Percentiles rank a stretch among this genome's conserved stretches.
Conservation (phyloP, 2,888 invertebrate species). For the Chrysolina oricalcia region DNA sequence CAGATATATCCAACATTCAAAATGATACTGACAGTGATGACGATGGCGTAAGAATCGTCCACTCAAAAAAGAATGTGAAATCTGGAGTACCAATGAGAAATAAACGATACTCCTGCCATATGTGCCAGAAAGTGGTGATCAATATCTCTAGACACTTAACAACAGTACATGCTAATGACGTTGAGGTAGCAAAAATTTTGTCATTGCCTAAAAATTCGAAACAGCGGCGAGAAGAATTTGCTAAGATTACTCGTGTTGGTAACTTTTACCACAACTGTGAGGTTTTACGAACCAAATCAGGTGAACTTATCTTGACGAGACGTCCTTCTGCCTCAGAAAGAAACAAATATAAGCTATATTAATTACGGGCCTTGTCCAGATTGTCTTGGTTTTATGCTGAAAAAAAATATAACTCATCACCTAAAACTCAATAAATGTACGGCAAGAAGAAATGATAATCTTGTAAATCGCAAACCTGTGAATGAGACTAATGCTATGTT, state of each 20-base stretch:
- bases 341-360: not conserved
- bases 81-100: not conserved
- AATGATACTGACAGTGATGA: not conserved
- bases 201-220: slow-evolving; percentile 4
- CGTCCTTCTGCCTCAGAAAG: slow-evolving; percentile 13
- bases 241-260: slow-evolving; percentile 9
- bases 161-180: too few species aligned
- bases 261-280: slow-evolving; percentile 33
- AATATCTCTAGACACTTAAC: not conserved
- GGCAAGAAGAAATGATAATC: too few species aligned
- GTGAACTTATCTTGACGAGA: slow-evolving; percentile 16
- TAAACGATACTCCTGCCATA: too few species aligned
- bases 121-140: not conserved
- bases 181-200: slow-evolving; percentile 21
- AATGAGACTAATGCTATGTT: not conserved
- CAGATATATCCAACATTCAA: not conserved
- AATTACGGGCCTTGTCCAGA: not conserved
- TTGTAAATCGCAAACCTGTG: not conserved
- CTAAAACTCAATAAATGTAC: not conserved
- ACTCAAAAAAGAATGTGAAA: not conserved
- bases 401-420: slow-evolving; percentile 6
- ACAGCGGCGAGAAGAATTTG: slow-evolving; percentile 21
- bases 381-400: slow-evolving; percentile 10
- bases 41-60: not conserved
- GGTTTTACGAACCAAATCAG: slow-evolving; percentile 7